Evolutionary conservation across 2,797 vertebrate species (phyloP).

Genomic region (Scyliorhinus canicula): DNA sequence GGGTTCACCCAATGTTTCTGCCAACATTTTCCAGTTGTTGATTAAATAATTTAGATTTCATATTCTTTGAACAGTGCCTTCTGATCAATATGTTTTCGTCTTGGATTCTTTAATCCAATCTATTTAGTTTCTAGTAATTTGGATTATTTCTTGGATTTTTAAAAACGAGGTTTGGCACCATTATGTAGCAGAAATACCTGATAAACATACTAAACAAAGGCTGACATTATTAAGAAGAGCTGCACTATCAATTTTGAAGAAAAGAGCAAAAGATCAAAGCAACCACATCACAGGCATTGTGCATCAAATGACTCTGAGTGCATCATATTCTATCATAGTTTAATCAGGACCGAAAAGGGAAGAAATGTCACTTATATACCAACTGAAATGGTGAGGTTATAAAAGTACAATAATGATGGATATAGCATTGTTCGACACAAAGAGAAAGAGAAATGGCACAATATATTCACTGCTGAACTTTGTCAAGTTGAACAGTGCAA

Average conservation of each 20-base stretch:
- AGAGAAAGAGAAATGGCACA: neutral
- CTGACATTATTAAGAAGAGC: neutral
- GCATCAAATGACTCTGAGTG: neutral
- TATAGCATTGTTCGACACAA: neutral
- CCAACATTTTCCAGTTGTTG: neutral
- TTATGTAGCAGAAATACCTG: neutral
- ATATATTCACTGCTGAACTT: neutral
- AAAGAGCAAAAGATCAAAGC: slow-evolving; percentile 2
- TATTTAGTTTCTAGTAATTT: neutral
- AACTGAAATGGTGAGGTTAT: neutral
- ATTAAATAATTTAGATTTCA: neutral
- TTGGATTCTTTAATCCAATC: neutral
- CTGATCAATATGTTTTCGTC: neutral
- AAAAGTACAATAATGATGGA: neutral
- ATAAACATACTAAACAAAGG: neutral
- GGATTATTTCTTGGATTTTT: neutral
- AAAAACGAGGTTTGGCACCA: neutral
- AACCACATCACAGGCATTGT: neutral
- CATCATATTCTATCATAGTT: neutral
- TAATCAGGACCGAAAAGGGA: neutral
- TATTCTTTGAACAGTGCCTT: neutral
- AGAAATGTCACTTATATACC: no score
- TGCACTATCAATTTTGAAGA: neutral
- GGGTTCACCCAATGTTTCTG: neutral
- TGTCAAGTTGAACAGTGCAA: neutral